Base-by-base conservation (phyloP, 2,113 vertebrate genomes). In the Microcebus jonahi region DNA sequence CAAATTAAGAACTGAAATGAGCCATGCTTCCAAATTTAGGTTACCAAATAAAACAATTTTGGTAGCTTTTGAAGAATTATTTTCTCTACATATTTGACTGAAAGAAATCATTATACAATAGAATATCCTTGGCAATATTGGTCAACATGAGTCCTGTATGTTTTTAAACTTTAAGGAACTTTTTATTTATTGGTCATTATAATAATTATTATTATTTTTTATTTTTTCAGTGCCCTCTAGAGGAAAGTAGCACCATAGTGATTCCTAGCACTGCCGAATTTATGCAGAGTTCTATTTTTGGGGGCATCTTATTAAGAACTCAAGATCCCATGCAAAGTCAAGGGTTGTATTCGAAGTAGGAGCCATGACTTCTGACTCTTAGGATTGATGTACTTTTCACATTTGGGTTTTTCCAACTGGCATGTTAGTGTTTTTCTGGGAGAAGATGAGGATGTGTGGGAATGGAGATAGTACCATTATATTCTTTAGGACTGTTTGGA, bases 361-460 rank as follows among this genome's bases (percentile, higher is more conserved):
- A 91, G n/a, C 53, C 50, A 3, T 57, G 61, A 75, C 61, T 75
- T 94, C 85, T 73, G 45, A 53, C 71, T 83, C 68, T 91, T 57
- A 79, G 71, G 59, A 45, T 39, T 82, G 25, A 65, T 55, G 9
- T 89, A 55, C 57, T 79, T 96, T 92, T n/a, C 81, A 84, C 67
- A 36, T 84, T 87, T 90, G 68, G 50, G 76, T 63, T 93, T 96
- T 97, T 82, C 91, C 76, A 63, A 13, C 45, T 93, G 70, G 42
- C 94, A 57, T 67, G 20, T 50, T 96, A 92, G 65, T 94, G n/a
- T 93, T 91, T 97, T 95, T 80, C 71, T 79, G 91, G 93, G 91
- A 91, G 67, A 93, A 93, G 68, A 90, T 63, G 57, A 97, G 73
- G 57, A n/a, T 86, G 5, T 91, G 34, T 91, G 95, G 97, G 93